Evolutionary conservation across 2,797 vertebrate species (phyloP).

Genomic region (Hapalemur alaotrensis): DNA sequence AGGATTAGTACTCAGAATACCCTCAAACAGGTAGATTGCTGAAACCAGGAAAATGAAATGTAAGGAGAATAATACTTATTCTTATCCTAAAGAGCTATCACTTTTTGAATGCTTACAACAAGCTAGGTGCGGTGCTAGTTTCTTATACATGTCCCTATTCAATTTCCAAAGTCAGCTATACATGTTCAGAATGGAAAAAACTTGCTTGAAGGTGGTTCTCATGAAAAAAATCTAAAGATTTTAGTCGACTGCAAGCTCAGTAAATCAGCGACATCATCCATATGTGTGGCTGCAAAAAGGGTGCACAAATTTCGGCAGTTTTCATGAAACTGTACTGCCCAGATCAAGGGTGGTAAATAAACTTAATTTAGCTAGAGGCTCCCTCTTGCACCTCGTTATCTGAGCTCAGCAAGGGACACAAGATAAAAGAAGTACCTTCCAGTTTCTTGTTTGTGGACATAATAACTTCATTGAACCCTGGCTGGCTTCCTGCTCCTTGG

Average conservation of each 20-base stretch:
- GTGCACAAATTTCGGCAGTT: not conserved
- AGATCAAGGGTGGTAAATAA: not conserved
- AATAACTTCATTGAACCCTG: not conserved
- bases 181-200: not conserved
- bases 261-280: not conserved
- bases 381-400: not conserved
- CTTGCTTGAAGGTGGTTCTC: not conserved
- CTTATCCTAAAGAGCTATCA: not conserved
- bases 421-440: not conserved
- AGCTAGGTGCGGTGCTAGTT: not conserved
- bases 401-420: not conserved
- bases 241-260: not conserved
- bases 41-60: conserved; percentile 31
- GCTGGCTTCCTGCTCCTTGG: not conserved
- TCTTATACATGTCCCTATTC: not conserved
- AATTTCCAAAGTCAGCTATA: not conserved
- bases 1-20: not conserved
- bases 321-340: not conserved
- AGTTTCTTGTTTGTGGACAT: not conserved
- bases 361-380: not conserved
- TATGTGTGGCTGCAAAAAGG: not conserved
- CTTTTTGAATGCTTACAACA: not conserved
- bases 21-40: not conserved
- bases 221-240: not conserved
- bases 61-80: not conserved